Evolutionary conservation across 2,797 vertebrate genomes (phyloP).

Genomic region (Characodon lateralis): DNA sequence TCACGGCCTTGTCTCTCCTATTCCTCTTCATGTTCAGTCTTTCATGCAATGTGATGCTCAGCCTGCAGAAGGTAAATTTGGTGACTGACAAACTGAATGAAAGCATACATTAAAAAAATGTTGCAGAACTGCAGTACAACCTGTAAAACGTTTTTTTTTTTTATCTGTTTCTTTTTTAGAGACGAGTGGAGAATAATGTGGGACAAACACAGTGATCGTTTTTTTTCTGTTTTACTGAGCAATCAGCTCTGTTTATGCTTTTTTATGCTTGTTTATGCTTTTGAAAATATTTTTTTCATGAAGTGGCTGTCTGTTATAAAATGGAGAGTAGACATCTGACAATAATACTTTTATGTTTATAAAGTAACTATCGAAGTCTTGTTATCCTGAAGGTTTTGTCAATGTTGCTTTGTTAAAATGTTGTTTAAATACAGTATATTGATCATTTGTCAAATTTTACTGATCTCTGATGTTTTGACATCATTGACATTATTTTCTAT

Average conservation of each 20-base stretch:
- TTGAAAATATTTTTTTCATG: not conserved
- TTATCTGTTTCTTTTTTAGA: not conserved
- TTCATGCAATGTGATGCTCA: conserved; percentile 54
- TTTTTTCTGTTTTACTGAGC: not conserved
- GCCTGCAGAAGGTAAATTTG: conserved; percentile 60
- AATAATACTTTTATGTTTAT: not conserved
- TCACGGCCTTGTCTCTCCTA: conserved; percentile 61
- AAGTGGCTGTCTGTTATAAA: not conserved
- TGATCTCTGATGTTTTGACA: not conserved
- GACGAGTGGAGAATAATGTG: not conserved
- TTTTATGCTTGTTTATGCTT: not conserved
- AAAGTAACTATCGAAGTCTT: not conserved
- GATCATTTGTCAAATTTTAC: not conserved
- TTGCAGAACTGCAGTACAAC: not conserved
- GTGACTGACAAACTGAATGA: not conserved
- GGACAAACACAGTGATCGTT: not conserved
- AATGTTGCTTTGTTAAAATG: too few species aligned
- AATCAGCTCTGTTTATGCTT: not conserved
- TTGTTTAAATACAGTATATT: not conserved
- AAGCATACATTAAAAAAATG: not conserved
- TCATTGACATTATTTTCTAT: not conserved
- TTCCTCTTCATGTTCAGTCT: conserved; percentile 66
- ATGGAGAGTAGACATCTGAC: not conserved
- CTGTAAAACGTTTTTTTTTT: not conserved
- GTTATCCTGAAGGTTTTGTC: not conserved